Conservation (phyloP, 1,140 invertebrate genomes). For the Anadara kagoshimensis region DNA sequence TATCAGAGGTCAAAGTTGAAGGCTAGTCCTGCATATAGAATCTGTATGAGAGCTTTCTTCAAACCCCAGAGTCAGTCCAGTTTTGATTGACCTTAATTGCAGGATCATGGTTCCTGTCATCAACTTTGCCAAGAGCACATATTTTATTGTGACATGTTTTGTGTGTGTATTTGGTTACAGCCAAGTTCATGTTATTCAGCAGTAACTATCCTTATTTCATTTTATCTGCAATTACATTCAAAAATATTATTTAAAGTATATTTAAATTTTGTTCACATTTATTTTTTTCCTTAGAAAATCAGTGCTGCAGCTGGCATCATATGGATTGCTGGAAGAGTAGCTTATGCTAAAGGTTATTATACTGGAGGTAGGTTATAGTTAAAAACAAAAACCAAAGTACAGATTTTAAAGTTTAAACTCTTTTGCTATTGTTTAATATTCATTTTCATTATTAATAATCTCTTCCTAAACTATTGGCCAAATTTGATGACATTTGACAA, state of each 20-base stretch:
- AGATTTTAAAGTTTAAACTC: too few relatives aligned
- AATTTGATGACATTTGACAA: too few relatives aligned
- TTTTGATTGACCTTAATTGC: too few relatives aligned
- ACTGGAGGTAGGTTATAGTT: conserved; percentile 72
- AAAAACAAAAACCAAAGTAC: too few relatives aligned
- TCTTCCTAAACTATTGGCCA: background rate
- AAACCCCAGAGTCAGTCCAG: too few relatives aligned
- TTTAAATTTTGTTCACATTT: background rate
- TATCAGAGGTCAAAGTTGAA: too few relatives aligned
- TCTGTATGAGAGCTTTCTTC: too few relatives aligned
- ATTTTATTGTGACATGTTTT: background rate
- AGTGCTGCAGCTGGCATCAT: conserved; percentile 71
- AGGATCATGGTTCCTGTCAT: too few relatives aligned
- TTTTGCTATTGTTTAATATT: background rate
- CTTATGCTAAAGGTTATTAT: conserved; percentile 76
- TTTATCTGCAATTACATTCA: conserved; percentile 68
- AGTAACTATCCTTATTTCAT: background rate
- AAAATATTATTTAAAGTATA: conserved; percentile 74
- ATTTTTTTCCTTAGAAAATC: conserved; percentile 60
- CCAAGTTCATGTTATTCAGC: conserved; percentile 60
- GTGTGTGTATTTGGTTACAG: background rate
- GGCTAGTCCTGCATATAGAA: too few relatives aligned
- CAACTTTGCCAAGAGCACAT: too few relatives aligned
- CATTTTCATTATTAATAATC: background rate
- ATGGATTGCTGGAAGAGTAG: conserved; percentile 73